Evolutionary conservation across 2,888 invertebrate species (phyloP).

Genomic region (Theretra japonica): DNA sequence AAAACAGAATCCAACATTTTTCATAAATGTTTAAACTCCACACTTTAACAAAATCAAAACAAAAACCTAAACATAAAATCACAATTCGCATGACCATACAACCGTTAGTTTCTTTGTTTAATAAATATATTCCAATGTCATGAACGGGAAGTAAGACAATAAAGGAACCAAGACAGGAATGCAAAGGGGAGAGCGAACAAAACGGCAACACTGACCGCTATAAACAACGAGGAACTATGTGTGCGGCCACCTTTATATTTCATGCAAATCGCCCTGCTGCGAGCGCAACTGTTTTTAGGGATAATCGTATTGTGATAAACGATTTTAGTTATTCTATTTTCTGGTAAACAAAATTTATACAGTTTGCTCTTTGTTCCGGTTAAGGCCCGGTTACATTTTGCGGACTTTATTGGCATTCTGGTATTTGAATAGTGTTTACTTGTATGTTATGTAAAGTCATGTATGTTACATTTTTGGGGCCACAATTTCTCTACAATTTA

Average conservation of each 20-base stretch:
- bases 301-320: slow-evolving; percentile 62
- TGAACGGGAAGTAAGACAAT: slow-evolving; percentile 82
- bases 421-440: too few relatives aligned
- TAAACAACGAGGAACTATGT: slow-evolving; percentile 81
- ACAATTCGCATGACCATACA: slow-evolving; percentile 31
- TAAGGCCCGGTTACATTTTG: too few relatives aligned
- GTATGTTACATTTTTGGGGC: too few relatives aligned
- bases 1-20: too few relatives aligned
- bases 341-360: slow-evolving; percentile 33
- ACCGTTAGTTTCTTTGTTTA: slow-evolving; percentile 60
- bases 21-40: slow-evolving; percentile 30
- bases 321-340: slow-evolving; percentile 41
- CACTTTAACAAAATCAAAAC: not conserved
- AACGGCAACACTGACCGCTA: slow-evolving; percentile 75
- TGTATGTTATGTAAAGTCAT: too few relatives aligned
- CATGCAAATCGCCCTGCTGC: slow-evolving; percentile 75
- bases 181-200: slow-evolving; percentile 68
- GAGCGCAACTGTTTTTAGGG: slow-evolving; percentile 56
- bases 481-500: too few relatives aligned
- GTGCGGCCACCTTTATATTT: slow-evolving; percentile 83
- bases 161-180: slow-evolving; percentile 80
- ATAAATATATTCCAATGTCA: slow-evolving; percentile 72
- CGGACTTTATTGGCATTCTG: not conserved
- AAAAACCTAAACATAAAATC: slow-evolving; percentile 42
- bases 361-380: slow-evolving; percentile 1